Evolutionary conservation across 2,113 vertebrate species (phyloP).

Genomic region (Sander lucioperca): DNA sequence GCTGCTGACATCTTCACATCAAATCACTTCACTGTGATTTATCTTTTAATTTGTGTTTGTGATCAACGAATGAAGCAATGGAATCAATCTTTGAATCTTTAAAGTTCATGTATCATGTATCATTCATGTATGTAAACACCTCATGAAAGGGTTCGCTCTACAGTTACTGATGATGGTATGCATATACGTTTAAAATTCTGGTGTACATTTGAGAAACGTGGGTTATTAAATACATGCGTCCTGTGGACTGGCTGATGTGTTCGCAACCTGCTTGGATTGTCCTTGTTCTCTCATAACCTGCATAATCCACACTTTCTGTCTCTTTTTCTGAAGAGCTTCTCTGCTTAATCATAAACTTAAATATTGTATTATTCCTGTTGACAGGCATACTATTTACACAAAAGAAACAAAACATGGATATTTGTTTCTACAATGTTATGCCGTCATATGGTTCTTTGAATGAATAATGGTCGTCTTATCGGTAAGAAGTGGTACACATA

Average conservation of each 20-base stretch:
- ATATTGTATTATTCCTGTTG: not conserved
- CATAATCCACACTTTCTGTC: not conserved
- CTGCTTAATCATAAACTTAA: not conserved
- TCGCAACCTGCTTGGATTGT: not conserved
- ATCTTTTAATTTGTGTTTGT: constrained; percentile 10
- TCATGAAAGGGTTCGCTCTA: not conserved
- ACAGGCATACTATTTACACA: not conserved
- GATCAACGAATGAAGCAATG: constrained; percentile 8
- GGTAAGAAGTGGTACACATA: constrained; percentile 39
- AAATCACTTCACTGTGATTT: constrained; percentile 11
- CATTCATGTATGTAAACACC: not conserved
- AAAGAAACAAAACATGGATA: not conserved
- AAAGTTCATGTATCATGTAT: not conserved
- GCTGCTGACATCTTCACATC: constrained; percentile 8
- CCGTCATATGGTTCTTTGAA: constrained; percentile 4
- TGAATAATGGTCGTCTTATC: not conserved
- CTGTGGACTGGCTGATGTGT: not conserved
- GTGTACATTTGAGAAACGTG: not conserved
- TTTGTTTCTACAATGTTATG: not conserved
- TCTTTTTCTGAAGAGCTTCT: not conserved
- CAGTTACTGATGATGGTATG: constrained; percentile 12
- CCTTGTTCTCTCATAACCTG: not conserved
- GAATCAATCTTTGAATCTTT: not conserved
- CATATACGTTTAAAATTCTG: not conserved
- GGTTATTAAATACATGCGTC: constrained; percentile 29